Conservation (phyloP, 2,888 invertebrate species). For the Lasioglossum figueresi region DNA sequence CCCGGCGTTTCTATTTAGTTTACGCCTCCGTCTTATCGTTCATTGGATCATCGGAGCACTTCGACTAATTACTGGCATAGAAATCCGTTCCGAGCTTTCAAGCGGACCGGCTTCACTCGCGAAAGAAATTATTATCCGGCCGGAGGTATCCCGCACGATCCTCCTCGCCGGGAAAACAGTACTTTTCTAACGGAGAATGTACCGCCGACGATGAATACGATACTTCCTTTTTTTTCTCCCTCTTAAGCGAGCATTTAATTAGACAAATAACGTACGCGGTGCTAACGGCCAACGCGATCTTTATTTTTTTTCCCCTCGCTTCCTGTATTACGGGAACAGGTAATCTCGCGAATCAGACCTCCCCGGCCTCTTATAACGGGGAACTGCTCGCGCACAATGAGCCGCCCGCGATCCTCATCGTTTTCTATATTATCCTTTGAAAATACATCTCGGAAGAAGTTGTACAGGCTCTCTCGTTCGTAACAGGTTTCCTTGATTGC, state of each 20-base stretch:
- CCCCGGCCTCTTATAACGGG: conserved; percentile 44
- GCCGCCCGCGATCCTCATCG: conserved; percentile 42
- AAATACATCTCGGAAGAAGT: conserved; percentile 26
- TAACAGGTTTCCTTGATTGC: neutral
- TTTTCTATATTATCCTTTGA: conserved; percentile 45
- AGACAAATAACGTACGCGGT: conserved; percentile 44
- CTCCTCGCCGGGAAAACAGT: conserved; percentile 4
- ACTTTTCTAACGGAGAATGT: conserved; percentile 33
- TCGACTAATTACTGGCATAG: conserved; percentile 30
- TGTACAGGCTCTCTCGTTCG: neutral
- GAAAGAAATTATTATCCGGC: conserved; percentile 39
- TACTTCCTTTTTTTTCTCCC: neutral
- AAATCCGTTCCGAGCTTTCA: conserved; percentile 12
- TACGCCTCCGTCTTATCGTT: conserved; percentile 1
- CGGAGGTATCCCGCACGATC: conserved; percentile 4
- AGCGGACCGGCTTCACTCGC: neutral
- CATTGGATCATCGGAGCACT: conserved; percentile 25
- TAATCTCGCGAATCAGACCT: conserved; percentile 51
- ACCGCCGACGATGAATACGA: conserved; percentile 34
- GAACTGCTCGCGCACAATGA: conserved; percentile 36
- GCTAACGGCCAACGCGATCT: conserved; percentile 39
- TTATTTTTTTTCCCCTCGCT: conserved; percentile 39
- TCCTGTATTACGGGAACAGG: conserved; percentile 8
- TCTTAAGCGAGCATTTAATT: conserved; percentile 54
- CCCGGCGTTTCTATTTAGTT: neutral